Percentiles rank a stretch among this genome's conserved stretches.
Conservation (phyloP, 2,797 vertebrate genomes). For the Eutrigla gurnardus region DNA sequence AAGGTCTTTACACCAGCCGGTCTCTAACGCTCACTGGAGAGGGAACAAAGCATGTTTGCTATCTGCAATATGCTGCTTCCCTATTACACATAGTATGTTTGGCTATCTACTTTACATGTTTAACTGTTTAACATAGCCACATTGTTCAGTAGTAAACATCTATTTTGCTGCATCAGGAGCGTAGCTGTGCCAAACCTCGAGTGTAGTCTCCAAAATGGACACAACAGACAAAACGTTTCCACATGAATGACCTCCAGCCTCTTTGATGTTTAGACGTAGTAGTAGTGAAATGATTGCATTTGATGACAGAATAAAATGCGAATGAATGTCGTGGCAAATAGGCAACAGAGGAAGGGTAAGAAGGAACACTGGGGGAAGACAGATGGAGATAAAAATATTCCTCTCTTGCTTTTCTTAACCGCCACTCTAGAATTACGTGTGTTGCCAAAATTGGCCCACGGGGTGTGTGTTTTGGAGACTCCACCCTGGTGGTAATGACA, state of each 20-base stretch:
- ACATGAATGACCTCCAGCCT: background rate
- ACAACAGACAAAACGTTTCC: background rate
- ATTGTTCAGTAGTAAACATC: background rate
- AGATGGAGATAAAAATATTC: conserved; percentile 56
- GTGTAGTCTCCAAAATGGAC: background rate
- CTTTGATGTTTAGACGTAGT: background rate
- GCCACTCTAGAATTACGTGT: conserved; percentile 61
- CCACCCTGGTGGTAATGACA: conserved; percentile 79
- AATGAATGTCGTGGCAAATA: background rate
- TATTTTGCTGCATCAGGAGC: background rate
- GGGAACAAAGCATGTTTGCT: background rate
- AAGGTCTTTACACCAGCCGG: background rate
- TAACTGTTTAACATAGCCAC: conserved; percentile 2
- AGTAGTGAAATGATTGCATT: background rate
- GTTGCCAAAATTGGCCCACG: conserved; percentile 57
- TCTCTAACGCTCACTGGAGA: background rate
- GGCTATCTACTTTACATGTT: background rate
- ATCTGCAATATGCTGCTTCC: background rate
- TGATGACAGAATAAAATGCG: background rate
- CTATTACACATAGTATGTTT: background rate
- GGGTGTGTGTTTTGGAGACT: conserved; percentile 59
- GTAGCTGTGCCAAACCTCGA: background rate
- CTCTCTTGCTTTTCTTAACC: conserved; percentile 54
- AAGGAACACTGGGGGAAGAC: background rate
- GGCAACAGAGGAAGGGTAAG: background rate